Base-by-base conservation (phyloP, 2,113 vertebrate genomes). In the Vulpes vulpes region DNA sequence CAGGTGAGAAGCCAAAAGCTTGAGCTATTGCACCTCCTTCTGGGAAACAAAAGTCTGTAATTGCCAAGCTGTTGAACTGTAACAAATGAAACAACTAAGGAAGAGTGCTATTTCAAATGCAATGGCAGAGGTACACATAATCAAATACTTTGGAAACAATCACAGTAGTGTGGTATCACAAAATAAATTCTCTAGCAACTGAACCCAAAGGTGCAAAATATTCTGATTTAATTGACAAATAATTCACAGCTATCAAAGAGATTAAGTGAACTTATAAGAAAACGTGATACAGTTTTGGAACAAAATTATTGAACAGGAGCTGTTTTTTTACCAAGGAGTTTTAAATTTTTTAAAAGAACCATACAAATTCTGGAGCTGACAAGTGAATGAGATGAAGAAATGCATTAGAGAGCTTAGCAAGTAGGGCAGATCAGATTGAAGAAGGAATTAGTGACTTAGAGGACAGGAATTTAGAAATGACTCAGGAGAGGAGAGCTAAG, bases 1-100 rank as follows among this genome's bases (percentile, higher is more conserved):
- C 43, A 64, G 25, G 23, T 1, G 69, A 57, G 25, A 83, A 80
- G 59, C 35, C 86, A 43, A 74, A 78, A 76, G 74, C 57, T 14
- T 95, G 78, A 64, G 57, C 76, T 74, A 83, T 43, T 62, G 43
- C 14, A 7, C 86, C 86, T 89, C 93, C 86, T 83, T 25, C 86
- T 74, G 86, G 93, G 62, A 62, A 81, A 74, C 10, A 32, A 81
- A 79, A 82, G 43, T 43, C 53, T 62, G 25, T 62, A 62, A 43
- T 25, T 22, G 32, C 22, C 32, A 8, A 23, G 69, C 35, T 62
- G 27, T 59, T 35, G n/a, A 87, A n/a, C 84, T 86, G 23, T 71
- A 59, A 38, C 62, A 2, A 60, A 43, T 5, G 2, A 22, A 69
- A 38, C 22, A 87, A 59, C 27, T 32, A 25, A 86, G 32, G 76